Base-by-base conservation (phyloP, 2,797 vertebrate genomes). In the Lithobates sylvaticus region DNA sequence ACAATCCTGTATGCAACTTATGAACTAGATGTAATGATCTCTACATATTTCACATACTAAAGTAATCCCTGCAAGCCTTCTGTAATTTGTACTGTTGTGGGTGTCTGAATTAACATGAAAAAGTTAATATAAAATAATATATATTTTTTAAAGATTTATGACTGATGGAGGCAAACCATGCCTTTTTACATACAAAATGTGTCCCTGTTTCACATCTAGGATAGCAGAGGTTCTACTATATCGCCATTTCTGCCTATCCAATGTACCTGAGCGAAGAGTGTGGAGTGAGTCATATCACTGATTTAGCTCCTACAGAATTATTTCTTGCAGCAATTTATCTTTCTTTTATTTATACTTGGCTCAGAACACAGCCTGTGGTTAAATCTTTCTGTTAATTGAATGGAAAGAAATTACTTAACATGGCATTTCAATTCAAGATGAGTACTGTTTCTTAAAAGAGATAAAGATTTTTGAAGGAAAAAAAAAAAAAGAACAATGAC, bases 341-440 rank as follows among this genome's bases (percentile, higher is more conserved):
- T 61, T 23, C 54, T 61, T 61, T 23, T 61, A 61, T 61, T 61
- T 21, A 61, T 61, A 18, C 16, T 32, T 70, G 15, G 68, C 68
- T 29, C 18, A 70, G 68, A 70, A 36, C 68, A 61, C 8, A 61
- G 21, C 54, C 54, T 61, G 18, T 6, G 54, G 54, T 61, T 23
- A 6, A 61, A 61, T 70, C 29, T 70, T 70, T 70, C 29, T 34
- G 29, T 34, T 26, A 61, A 61, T 61, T 32, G 29, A 21, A 61
- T 61, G 21, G 88, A 75, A 75, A 65, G 78, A 78, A 85, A 18
- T 74, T 58, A 90, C 36, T 26, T 39, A 78, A 88, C 0, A 0
- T 75, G 70, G 26, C 88, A 90, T 88, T 70, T 69, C 9, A 34
- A 87, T 21, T 0, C 36, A 26, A 2, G 47, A 84, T 81, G 89